These are phyloP conservation scores for Iselma pallidipennis DNA, from an alignment of 2,888 invertebrate genomes.

Conservation along the genomic window DNA sequence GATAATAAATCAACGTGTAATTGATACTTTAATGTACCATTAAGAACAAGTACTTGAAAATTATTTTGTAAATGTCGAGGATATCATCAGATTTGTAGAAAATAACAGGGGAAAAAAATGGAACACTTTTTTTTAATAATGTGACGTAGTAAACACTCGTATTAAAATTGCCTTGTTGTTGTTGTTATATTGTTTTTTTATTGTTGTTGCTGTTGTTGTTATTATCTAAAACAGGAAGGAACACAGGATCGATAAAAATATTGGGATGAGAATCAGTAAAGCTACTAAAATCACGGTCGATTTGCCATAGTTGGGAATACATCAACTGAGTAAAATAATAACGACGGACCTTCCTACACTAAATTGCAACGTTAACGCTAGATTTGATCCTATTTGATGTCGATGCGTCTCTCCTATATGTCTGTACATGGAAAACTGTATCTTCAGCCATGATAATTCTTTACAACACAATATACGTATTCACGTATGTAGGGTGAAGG, in stretches of 20 bases:
- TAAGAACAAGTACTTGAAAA: neutral
- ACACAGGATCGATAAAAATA: neutral
- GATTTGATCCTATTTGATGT: conserved; percentile 20
- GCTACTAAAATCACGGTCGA: conserved; percentile 8
- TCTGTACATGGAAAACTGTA: neutral
- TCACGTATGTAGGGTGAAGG: too few species aligned
- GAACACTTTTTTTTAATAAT: neutral
- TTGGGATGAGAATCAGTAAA: neutral
- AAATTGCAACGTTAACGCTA: conserved; percentile 18
- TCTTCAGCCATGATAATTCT: conserved; percentile 1
- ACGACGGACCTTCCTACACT: conserved; percentile 4
- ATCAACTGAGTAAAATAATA: conserved; percentile 13
- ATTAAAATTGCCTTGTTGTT: neutral
- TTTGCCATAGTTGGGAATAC: conserved; percentile 9
- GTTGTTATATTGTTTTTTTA: too few species aligned
- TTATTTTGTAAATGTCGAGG: neutral
- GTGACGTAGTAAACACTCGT: neutral
- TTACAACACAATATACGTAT: neutral
- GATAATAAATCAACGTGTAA: neutral
- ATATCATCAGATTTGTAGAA: neutral
- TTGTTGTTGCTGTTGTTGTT: too few species aligned
- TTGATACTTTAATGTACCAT: neutral
- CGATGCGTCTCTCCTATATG: neutral
- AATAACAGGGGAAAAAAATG: neutral
- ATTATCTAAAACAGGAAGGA: too few species aligned